Evolutionary conservation across 2,797 vertebrate species (phyloP).

Genomic region (Rhinichthys osculus): DNA sequence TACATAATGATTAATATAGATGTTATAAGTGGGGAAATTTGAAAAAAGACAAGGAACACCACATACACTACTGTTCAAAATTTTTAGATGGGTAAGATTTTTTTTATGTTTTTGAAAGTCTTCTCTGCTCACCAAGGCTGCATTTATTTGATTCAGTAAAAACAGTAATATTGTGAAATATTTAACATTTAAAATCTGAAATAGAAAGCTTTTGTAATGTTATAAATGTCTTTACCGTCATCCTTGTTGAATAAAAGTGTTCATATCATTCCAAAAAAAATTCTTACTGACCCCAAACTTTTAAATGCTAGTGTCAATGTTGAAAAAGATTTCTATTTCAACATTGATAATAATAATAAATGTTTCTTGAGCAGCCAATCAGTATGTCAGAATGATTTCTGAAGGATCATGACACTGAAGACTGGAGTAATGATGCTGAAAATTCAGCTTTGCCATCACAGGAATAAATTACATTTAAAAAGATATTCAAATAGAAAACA

Average conservation of each 20-base stretch:
- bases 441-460: no score
- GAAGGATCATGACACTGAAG: no score
- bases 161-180: background rate
- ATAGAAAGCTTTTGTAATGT: background rate
- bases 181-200: background rate
- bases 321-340: background rate
- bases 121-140: background rate
- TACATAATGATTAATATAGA: background rate
- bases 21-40: background rate
- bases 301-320: background rate
- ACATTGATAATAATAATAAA: no score
- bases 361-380: no score
- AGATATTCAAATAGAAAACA: no score
- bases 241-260: background rate
- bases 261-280: background rate
- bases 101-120: background rate
- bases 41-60: background rate
- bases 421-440: no score
- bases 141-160: background rate
- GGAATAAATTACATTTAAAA: no score
- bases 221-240: background rate
- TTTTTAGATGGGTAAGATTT: background rate
- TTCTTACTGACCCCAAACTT: background rate
- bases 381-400: no score
- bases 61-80: background rate